phyloP scores from a whole-genome alignment of 2,888 invertebrate species.

The Crioceris asparagi region DNA sequence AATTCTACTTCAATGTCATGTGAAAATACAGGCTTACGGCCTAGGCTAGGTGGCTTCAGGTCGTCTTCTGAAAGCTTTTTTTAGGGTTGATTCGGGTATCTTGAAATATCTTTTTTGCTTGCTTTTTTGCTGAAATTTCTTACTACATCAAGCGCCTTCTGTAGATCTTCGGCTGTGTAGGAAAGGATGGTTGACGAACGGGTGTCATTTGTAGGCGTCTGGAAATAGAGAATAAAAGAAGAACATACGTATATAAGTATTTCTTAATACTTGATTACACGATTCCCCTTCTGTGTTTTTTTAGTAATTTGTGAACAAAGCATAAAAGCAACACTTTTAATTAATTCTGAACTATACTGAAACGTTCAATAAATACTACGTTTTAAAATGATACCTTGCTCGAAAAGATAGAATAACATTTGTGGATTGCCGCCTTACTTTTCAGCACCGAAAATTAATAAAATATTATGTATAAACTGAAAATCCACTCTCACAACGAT shows the following conservation, averaged over 20 bases:
- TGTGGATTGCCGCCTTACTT: no score
- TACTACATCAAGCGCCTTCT: not conserved
- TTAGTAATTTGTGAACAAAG: no score
- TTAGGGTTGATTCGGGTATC: slow-evolving; percentile 3
- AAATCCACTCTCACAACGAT: no score
- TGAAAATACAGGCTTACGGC: slow-evolving; percentile 2
- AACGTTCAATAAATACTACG: no score
- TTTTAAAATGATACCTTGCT: no score
- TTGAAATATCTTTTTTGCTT: not conserved
- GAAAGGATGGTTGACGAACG: not conserved
- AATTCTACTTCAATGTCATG: slow-evolving; percentile 1
- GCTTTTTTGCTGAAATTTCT: not conserved
- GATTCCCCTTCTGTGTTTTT: not conserved
- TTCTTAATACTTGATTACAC: not conserved
- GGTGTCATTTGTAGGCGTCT: not conserved
- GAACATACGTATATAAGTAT: no score
- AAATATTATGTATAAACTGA: no score
- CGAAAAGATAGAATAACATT: no score
- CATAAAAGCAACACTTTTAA: no score
- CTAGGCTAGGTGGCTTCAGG: not conserved
- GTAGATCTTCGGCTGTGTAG: not conserved
- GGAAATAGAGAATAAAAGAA: not conserved
- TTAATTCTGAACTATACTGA: no score
- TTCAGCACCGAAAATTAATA: no score
- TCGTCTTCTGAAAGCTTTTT: slow-evolving; percentile 1